Conservation (phyloP, 1,140 invertebrate genomes). For the Bombyx mori region DNA sequence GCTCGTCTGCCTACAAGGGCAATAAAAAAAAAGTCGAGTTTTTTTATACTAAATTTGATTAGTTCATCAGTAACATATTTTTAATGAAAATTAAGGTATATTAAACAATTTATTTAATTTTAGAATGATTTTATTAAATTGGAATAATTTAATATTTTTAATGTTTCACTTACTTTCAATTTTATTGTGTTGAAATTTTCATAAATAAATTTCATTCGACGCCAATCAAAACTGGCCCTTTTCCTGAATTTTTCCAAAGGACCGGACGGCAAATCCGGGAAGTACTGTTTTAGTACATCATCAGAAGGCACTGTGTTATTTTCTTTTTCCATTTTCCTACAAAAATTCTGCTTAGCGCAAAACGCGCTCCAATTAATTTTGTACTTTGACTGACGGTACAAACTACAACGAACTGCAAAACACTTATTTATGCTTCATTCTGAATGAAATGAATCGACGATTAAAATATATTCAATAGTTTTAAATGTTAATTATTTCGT, state of each 20-base stretch:
- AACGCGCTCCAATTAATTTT: slow-evolving; percentile 1
- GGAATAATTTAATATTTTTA: background rate
- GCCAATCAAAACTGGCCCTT: slow-evolving; percentile 87
- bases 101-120: background rate
- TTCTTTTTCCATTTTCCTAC: slow-evolving; percentile 5
- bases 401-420: too few species aligned
- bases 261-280: slow-evolving; percentile 77
- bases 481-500: too few species aligned
- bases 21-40: background rate
- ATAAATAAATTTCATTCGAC: slow-evolving; percentile 81
- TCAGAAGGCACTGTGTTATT: slow-evolving; percentile 25
- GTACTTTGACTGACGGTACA: slow-evolving; percentile 6
- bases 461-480: too few species aligned
- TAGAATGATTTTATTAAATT: background rate
- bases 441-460: too few species aligned
- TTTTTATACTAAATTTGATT: background rate
- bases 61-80: background rate
- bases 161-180: slow-evolving; percentile 68
- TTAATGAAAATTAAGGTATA: background rate
- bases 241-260: slow-evolving; percentile 82
- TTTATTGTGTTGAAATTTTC: slow-evolving; percentile 75
- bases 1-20: too few species aligned
- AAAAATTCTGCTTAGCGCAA: slow-evolving; percentile 1
- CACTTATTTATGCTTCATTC: too few species aligned
- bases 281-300: slow-evolving; percentile 46